Percentiles rank a stretch among this genome's conserved stretches.
These are phyloP conservation scores for Hypomecis atomaria DNA, from an alignment of 2,888 invertebrate genomes.

Conservation along the genomic window DNA sequence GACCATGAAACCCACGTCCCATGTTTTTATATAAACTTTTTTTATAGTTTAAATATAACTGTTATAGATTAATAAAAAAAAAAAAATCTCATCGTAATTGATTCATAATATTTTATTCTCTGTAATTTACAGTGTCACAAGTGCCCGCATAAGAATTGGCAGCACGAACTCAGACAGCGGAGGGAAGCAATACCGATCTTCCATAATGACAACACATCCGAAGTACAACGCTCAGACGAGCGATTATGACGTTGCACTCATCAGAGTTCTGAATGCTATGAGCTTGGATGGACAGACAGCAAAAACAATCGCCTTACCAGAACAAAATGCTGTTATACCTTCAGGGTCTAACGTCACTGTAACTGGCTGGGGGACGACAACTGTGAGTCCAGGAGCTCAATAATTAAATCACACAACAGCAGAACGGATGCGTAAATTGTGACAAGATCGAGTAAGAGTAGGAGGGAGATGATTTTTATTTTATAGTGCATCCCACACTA, in stretches of 20 bases:
- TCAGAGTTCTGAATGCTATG: slow-evolving; percentile 63
- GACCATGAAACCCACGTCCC: too few species aligned
- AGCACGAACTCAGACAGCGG: slow-evolving; percentile 64
- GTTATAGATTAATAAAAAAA: too few species aligned
- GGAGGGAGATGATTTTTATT: too few species aligned
- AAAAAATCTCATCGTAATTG: too few species aligned
- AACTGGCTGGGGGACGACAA: slow-evolving; percentile 73
- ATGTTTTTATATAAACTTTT: too few species aligned
- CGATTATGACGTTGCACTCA: slow-evolving; percentile 77
- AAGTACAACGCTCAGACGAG: slow-evolving; percentile 61
- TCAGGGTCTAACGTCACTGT: slow-evolving; percentile 56
- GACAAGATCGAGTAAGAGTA: too few species aligned
- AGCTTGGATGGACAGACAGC: slow-evolving; percentile 57
- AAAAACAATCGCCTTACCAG: slow-evolving; percentile 52
- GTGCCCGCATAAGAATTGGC: slow-evolving; percentile 66
- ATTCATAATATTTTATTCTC: background rate
- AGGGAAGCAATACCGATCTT: slow-evolving; percentile 68
- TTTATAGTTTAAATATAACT: too few species aligned
- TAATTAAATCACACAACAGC: too few species aligned
- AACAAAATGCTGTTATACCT: slow-evolving; percentile 45
- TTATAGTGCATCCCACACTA: too few species aligned
- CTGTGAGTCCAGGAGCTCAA: slow-evolving; percentile 51
- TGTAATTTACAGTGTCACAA: slow-evolving; percentile 54
- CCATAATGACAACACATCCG: slow-evolving; percentile 61
- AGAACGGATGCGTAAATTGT: too few species aligned